A percentile compares a stretch with the other conserved stretches of the same genome.
Conservation (phyloP, 2,797 vertebrate genomes). For the Aldrovandia affinis region DNA sequence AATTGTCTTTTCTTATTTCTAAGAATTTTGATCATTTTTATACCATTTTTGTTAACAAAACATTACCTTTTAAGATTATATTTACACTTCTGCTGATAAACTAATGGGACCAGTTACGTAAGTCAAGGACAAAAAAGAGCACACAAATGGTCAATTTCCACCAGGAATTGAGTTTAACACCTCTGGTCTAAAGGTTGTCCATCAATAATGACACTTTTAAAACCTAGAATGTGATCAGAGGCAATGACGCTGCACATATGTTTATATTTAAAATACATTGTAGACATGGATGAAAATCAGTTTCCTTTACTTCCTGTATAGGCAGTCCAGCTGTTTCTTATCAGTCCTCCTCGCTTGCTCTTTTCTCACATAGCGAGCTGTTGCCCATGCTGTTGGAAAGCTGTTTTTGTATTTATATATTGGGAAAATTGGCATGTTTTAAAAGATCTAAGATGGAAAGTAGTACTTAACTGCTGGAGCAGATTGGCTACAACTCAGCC, state of each 20-base stretch:
- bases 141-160: background rate
- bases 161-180: constrained; percentile 37
- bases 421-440: constrained; percentile 33
- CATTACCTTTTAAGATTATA: too few relatives aligned
- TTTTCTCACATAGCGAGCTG: constrained; percentile 54
- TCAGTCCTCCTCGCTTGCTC: constrained; percentile 56
- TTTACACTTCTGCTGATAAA: background rate
- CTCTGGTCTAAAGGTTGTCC: constrained; percentile 53
- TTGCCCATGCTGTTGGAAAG: constrained; percentile 53
- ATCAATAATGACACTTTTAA: constrained; percentile 57
- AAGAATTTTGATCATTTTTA: too few relatives aligned
- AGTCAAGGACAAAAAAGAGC: background rate
- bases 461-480: constrained; percentile 26
- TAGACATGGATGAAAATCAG: constrained; percentile 46
- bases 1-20: too few relatives aligned
- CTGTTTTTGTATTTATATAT: constrained; percentile 51
- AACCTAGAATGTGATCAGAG: constrained; percentile 60
- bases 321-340: constrained; percentile 67
- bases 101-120: constrained; percentile 1
- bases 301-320: constrained; percentile 35
- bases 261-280: constrained; percentile 62
- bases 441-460: constrained; percentile 45
- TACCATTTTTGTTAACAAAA: too few relatives aligned
- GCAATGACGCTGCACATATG: constrained; percentile 46
- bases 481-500: constrained; percentile 40